These are phyloP conservation scores for Chromobotia macracanthus DNA, from an alignment of 2,797 vertebrate species.

Conservation along the genomic window DNA sequence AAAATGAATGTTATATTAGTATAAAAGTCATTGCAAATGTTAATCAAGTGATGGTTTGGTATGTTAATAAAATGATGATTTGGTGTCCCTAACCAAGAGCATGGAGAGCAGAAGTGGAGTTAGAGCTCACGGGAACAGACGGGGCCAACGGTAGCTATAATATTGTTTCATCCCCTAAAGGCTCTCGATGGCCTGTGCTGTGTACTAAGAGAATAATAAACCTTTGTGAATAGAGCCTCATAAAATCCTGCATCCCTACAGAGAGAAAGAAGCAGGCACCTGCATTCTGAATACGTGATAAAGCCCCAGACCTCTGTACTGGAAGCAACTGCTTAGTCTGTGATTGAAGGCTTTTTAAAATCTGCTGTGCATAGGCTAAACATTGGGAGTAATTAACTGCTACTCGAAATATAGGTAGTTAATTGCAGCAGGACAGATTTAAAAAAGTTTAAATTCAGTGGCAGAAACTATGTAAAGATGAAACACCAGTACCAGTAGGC, in stretches of 20 bases:
- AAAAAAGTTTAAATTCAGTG: neutral
- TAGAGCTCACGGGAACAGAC: conserved; percentile 24
- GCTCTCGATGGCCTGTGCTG: conserved; percentile 20
- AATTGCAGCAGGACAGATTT: neutral
- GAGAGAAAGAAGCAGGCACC: conserved; percentile 64
- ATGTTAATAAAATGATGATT: neutral
- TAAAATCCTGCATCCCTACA: conserved; percentile 50
- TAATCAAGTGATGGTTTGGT: neutral
- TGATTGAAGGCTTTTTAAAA: conserved; percentile 60
- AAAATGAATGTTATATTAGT: no score
- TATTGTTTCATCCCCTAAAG: conserved; percentile 40
- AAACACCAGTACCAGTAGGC: no score
- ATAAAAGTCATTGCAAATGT: no score
- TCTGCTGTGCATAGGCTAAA: conserved; percentile 64
- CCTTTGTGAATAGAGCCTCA: conserved; percentile 45
- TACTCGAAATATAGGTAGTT: conserved; percentile 20
- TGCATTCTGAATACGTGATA: conserved; percentile 69
- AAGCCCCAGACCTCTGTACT: conserved; percentile 60
- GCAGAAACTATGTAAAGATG: neutral
- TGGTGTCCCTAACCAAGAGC: neutral
- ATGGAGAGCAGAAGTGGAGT: conserved; percentile 1
- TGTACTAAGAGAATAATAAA: conserved; percentile 50
- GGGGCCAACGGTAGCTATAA: conserved; percentile 23
- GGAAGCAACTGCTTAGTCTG: conserved; percentile 60
- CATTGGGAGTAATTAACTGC: conserved; percentile 59